Evolutionary conservation across 2,888 invertebrate genomes (phyloP).

Genomic region (Pseudanteris insignis): DNA sequence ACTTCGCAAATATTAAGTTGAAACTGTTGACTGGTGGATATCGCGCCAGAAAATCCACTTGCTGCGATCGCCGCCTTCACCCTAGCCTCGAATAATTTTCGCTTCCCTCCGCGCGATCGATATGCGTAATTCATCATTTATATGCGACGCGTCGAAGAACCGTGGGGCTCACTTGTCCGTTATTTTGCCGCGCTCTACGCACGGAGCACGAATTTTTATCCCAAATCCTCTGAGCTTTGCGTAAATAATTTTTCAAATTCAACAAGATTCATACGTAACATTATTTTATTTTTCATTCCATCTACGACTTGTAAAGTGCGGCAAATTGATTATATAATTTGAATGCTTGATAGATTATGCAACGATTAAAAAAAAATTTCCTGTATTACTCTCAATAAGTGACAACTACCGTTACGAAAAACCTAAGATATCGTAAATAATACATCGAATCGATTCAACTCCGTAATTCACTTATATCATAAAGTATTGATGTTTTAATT

Average conservation of each 20-base stretch:
- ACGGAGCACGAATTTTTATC: slow-evolving; percentile 19
- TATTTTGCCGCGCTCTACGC: slow-evolving; percentile 15
- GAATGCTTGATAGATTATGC: too few relatives aligned
- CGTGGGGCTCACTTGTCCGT: slow-evolving; percentile 39
- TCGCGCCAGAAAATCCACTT: slow-evolving; percentile 42
- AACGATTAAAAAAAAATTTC: too few relatives aligned
- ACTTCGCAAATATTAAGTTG: slow-evolving; percentile 60
- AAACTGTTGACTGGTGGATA: slow-evolving; percentile 40
- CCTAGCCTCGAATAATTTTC: slow-evolving; percentile 43
- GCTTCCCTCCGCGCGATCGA: slow-evolving; percentile 53
- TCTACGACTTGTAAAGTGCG: too few relatives aligned
- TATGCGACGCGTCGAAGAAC: slow-evolving; percentile 61
- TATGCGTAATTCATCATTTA: slow-evolving; percentile 66
- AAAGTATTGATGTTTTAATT: too few relatives aligned
- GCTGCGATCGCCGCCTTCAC: slow-evolving; percentile 43
- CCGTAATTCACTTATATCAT: too few relatives aligned
- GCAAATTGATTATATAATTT: too few relatives aligned
- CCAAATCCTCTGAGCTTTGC: slow-evolving; percentile 4
- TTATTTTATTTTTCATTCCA: too few relatives aligned
- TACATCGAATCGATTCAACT: too few relatives aligned
- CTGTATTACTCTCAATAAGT: too few relatives aligned
- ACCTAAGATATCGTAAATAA: too few relatives aligned
- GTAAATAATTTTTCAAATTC: background rate
- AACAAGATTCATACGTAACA: background rate
- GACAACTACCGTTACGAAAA: too few relatives aligned